These are phyloP conservation scores for Mus spretus DNA, from an alignment of 2,797 vertebrate genomes.

Conservation along the genomic window DNA sequence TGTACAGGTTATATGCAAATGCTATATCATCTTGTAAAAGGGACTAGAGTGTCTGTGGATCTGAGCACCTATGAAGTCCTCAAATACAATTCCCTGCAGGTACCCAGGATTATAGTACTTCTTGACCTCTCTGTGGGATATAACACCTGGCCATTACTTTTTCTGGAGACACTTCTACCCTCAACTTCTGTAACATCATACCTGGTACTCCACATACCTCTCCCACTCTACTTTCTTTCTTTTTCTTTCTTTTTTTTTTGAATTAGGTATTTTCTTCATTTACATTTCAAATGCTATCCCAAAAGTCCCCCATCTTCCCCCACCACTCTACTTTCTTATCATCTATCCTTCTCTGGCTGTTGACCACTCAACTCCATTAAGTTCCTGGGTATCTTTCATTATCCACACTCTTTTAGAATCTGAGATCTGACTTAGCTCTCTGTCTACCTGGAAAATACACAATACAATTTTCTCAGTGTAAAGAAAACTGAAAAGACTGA, in stretches of 20 bases:
- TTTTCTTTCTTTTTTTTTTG: too few species aligned
- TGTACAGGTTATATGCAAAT: not conserved
- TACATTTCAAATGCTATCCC: too few species aligned
- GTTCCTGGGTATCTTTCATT: not conserved
- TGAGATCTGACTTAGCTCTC: not conserved
- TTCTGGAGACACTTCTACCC: not conserved
- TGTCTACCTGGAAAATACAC: not conserved
- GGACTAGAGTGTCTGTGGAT: not conserved
- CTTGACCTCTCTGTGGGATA: not conserved
- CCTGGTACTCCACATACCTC: not conserved
- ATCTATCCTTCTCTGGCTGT: not conserved
- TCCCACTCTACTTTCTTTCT: not conserved
- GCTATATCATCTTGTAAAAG: not conserved
- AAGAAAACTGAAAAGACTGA: not conserved
- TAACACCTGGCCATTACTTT: not conserved
- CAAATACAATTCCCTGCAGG: not conserved
- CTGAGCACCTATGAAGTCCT: not conserved
- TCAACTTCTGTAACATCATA: not conserved
- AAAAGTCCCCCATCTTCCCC: too few species aligned
- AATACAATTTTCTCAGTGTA: not conserved
- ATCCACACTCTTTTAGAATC: not conserved
- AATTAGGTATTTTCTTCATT: too few species aligned
- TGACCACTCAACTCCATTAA: not conserved
- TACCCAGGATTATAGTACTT: not conserved
- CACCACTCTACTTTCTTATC: not conserved